Conservation (phyloP, 1,140 invertebrate genomes). For the Cheumatopsyche charites region DNA sequence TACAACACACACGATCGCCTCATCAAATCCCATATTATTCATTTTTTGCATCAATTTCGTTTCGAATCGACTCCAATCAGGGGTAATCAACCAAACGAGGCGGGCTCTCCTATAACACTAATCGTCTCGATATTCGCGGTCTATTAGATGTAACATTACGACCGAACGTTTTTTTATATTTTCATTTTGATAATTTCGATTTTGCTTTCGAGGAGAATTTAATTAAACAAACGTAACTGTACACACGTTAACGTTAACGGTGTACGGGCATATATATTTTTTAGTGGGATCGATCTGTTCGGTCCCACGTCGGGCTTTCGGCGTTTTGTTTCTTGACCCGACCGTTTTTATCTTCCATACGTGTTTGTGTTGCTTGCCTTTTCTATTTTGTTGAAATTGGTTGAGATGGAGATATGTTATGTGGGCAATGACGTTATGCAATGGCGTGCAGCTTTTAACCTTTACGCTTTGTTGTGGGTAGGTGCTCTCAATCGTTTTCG, state of each 20-base stretch:
- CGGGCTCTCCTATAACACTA: no score
- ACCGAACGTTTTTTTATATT: not conserved
- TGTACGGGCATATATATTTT: not conserved
- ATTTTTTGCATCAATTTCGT: no score
- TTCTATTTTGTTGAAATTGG: not conserved
- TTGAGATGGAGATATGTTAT: not conserved
- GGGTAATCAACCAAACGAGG: not conserved
- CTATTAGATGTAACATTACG: not conserved
- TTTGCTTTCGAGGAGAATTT: conserved; percentile 17
- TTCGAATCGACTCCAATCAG: not conserved
- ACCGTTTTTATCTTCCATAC: not conserved
- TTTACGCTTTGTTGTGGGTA: conserved; percentile 23
- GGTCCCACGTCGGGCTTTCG: conserved; percentile 25
- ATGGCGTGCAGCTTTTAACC: conserved; percentile 30
- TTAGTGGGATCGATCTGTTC: conserved; percentile 9
- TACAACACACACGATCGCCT: no score
- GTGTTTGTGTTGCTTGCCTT: conserved; percentile 3
- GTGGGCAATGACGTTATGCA: conserved; percentile 23
- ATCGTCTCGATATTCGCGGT: not conserved
- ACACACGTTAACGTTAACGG: not conserved
- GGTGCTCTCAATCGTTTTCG: conserved; percentile 1
- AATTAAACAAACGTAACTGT: conserved; percentile 34
- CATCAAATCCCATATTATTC: no score
- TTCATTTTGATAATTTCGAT: not conserved
- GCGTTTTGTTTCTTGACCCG: conserved; percentile 25